A percentile compares a stretch with the other conserved stretches of the same genome.
These are phyloP conservation scores for Solenopsis invicta DNA, from an alignment of 1,140 invertebrate genomes.

Conservation along the genomic window DNA sequence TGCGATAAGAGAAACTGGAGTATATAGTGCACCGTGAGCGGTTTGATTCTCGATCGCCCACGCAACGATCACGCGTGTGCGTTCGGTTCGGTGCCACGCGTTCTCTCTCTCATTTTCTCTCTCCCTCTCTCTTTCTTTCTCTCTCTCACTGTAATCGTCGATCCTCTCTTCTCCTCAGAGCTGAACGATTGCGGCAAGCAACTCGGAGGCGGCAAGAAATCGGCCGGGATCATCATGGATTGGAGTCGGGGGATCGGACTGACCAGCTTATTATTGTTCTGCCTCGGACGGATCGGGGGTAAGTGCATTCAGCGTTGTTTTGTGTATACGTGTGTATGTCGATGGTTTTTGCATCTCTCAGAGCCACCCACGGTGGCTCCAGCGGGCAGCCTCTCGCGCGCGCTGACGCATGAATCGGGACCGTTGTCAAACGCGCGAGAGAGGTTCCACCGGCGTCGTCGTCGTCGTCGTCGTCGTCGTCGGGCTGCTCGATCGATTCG, in stretches of 20 bases:
- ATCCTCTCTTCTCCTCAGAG: constrained; percentile 2
- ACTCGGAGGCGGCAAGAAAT: constrained; percentile 32
- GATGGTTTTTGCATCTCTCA: constrained; percentile 18
- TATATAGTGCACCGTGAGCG: constrained; percentile 20
- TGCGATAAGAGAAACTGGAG: constrained; percentile 26
- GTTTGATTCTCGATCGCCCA: constrained; percentile 25
- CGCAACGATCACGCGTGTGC: constrained; percentile 7
- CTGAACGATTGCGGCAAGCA: constrained; percentile 8
- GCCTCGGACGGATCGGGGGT: constrained; percentile 61
- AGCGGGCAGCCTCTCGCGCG: too few species aligned
- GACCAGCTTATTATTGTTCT: constrained; percentile 58
- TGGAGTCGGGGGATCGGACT: constrained; percentile 60
- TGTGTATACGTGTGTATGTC: background rate
- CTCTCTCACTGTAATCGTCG: background rate
- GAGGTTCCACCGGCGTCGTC: background rate
- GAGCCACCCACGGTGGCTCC: background rate
- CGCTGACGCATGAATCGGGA: constrained; percentile 44
- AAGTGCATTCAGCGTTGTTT: constrained; percentile 37
- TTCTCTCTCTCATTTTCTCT: too few species aligned
- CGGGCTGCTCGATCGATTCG: constrained; percentile 54
- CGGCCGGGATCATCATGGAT: constrained; percentile 63
- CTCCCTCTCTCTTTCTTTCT: too few species aligned
- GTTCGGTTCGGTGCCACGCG: background rate
- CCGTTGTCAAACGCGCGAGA: constrained; percentile 41
- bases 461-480: background rate